Percentiles rank a stretch among this genome's conserved stretches.
These are phyloP conservation scores for Rhea pennata DNA, from an alignment of 2,113 vertebrate genomes.

Conservation along the genomic window DNA sequence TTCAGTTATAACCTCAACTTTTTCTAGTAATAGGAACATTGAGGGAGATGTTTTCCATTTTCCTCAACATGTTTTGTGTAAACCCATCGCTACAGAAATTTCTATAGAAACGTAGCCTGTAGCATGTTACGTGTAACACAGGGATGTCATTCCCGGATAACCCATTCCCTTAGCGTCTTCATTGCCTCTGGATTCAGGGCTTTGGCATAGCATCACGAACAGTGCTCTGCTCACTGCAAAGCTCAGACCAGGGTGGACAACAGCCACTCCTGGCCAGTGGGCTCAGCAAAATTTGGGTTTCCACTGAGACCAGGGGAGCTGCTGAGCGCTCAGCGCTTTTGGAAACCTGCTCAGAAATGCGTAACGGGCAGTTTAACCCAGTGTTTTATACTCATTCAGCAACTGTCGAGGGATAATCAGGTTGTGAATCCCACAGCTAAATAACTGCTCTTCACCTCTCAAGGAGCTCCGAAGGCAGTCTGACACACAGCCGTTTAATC, in stretches of 20 bases:
- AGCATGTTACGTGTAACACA: not conserved
- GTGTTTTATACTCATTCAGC: not conserved
- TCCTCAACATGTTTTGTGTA: not conserved
- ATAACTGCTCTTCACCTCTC: not conserved
- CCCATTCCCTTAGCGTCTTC: too few relatives aligned
- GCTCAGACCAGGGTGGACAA: too few relatives aligned
- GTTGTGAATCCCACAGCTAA: not conserved
- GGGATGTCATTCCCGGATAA: not conserved
- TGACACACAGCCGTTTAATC: not conserved
- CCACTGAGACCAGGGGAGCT: not conserved
- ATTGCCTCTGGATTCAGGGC: too few relatives aligned
- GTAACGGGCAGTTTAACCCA: not conserved
- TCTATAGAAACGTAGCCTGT: not conserved
- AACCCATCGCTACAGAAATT: not conserved
- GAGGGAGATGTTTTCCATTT: too few relatives aligned
- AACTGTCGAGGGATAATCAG: not conserved
- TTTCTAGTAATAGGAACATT: not conserved
- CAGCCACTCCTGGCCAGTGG: too few relatives aligned
- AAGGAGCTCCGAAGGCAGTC: too few relatives aligned
- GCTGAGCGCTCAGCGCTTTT: not conserved
- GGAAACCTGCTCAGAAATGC: not conserved
- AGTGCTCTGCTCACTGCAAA: too few relatives aligned
- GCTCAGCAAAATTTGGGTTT: not conserved
- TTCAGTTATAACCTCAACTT: not conserved
- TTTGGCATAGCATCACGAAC: too few relatives aligned